phyloP scores from a whole-genome alignment of 1,140 invertebrate species.

The Apis laboriosa region DNA sequence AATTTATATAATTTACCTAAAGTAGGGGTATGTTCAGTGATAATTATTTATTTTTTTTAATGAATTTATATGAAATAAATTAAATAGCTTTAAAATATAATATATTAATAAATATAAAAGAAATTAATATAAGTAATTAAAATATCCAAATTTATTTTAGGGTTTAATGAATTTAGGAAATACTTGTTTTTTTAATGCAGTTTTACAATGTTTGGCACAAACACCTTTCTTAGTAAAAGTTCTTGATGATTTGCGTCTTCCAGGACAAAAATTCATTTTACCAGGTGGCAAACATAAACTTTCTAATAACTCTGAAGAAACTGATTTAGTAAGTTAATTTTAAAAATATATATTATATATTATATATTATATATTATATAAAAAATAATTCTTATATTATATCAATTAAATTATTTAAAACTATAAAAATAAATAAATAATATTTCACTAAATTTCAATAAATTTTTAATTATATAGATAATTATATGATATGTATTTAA shows the following conservation, averaged over 20 bases:
- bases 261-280: conserved; percentile 86
- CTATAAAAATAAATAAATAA: no score
- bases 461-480: not conserved
- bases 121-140: not conserved
- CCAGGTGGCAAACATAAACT: conserved; percentile 85
- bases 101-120: not conserved
- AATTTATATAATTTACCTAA: conserved; percentile 58
- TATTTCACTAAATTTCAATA: not conserved
- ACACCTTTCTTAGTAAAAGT: conserved; percentile 90
- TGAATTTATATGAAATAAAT: not conserved
- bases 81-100: not conserved
- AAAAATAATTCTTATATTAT: not conserved
- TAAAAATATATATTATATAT: not conserved
- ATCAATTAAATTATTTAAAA: not conserved
- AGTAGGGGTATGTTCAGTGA: conserved; percentile 63
- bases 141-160: conserved; percentile 64
- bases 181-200: conserved; percentile 98
- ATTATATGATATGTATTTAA: not conserved
- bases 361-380: not conserved
- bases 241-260: conserved; percentile 86
- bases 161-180: conserved; percentile 95
- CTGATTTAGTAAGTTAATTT: conserved; percentile 72
- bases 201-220: conserved; percentile 94
- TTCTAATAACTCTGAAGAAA: conserved; percentile 77
- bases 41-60: not conserved